Base-by-base conservation (phyloP, 2,113 vertebrate genomes). In the Apistogramma diplotaenia region DNA sequence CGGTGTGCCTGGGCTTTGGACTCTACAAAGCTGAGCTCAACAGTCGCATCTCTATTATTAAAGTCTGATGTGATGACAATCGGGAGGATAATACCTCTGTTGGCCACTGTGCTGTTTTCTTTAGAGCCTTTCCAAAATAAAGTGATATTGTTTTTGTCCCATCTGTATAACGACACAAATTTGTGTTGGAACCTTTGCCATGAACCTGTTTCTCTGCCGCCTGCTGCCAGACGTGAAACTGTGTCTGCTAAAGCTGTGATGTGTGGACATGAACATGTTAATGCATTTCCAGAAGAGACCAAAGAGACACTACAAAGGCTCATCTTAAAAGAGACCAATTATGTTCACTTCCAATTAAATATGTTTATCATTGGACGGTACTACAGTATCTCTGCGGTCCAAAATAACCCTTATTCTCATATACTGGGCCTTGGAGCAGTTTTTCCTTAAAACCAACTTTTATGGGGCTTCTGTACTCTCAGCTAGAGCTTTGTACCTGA, bases 11-110 rank as follows among this genome's bases (percentile, higher is more conserved):
- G 85, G 94, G 94, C 76, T 95, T 95, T 35, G 94, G 94, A 79
- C 93, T 95, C 37, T 94, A 95, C 86, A 95, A 95, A 78, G 90
- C 93, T 3, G 92, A 94, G 67, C 91, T 94, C 27, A 87, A 92
- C 90, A 95, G 93, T 70, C 71, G 67, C 18, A 79, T 94, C 79
- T 72, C 90, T 11, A 74, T 94, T 10, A 51, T 93, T 51, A 94
- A 86, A 85, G 87, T 87, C 46, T 94, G 89, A 93, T 31, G 56
- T 1, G 21, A 23, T 27, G n/a, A 82, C 7, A 11, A 8, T 8
- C 1, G 7, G 31, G 56, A 27, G 1, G 9, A 40, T 23, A 18
- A 65, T 15, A 27, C 16, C n/a, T 3, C n/a, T 55, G 33, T 9
- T 11, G 40, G 35, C n/a, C 13, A 4, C 37, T 49, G 40, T 49